Evolutionary conservation across 2,888 invertebrate species (phyloP).

Genomic region (Pycnomerus fuliginosus): DNA sequence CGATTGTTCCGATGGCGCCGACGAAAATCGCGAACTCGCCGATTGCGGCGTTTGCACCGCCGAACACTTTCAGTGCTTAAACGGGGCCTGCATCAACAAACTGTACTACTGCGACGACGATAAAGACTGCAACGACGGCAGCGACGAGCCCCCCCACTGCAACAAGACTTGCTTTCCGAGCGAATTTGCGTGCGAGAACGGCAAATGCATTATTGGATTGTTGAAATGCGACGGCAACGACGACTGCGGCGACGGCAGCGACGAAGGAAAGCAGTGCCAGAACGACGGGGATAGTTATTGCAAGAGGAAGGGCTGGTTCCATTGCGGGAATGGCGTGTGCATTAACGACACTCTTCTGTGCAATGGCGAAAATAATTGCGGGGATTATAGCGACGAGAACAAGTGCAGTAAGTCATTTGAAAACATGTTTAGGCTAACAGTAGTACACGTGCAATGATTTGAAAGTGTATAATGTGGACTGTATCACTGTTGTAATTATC

Average conservation of each 20-base stretch:
- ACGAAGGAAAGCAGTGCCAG: conserved; percentile 57
- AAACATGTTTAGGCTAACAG: no score
- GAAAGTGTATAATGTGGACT: no score
- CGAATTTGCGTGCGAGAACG: conserved; percentile 63
- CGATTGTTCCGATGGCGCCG: conserved; percentile 68
- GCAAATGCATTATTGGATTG: conserved; percentile 65
- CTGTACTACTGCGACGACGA: conserved; percentile 68
- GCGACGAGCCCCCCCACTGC: conserved; percentile 66
- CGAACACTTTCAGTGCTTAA: conserved; percentile 54
- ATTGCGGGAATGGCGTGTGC: conserved; percentile 73
- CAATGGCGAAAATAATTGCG: conserved; percentile 74
- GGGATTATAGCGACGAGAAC: conserved; percentile 64
- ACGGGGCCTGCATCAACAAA: conserved; percentile 59
- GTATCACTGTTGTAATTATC: no score
- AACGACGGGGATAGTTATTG: conserved; percentile 42
- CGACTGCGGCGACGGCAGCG: conserved; percentile 69
- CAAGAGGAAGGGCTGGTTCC: conserved; percentile 56
- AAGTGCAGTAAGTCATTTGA: conserved; percentile 61
- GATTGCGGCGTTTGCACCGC: conserved; percentile 51
- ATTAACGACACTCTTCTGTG: conserved; percentile 67
- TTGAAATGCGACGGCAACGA: conserved; percentile 71
- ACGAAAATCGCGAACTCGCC: conserved; percentile 54
- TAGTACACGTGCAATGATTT: no score
- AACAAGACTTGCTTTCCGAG: conserved; percentile 48
- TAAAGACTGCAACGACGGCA: conserved; percentile 66